Conservation (phyloP, 2,113 vertebrate species). For the Symphodus melops region DNA sequence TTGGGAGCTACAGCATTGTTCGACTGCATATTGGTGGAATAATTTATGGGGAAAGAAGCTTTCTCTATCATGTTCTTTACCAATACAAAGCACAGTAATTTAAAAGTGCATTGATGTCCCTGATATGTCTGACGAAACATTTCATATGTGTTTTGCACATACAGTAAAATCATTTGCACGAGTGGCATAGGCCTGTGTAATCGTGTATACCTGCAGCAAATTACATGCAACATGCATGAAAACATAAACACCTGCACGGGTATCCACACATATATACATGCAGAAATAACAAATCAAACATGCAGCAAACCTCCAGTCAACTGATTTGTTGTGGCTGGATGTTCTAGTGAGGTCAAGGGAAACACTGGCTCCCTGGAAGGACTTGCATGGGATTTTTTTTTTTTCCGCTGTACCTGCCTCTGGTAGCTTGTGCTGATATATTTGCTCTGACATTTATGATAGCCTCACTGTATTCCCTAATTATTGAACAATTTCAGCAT, state of each 20-base stretch:
- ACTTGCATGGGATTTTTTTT: slow-evolving; percentile 43
- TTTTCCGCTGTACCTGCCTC: slow-evolving; percentile 29
- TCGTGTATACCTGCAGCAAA: slow-evolving; percentile 7
- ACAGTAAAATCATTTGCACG: neutral
- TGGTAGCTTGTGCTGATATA: slow-evolving; percentile 67
- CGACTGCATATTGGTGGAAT: slow-evolving; percentile 15
- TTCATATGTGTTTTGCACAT: neutral
- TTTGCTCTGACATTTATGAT: slow-evolving; percentile 66
- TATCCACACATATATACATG: neutral
- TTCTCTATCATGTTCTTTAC: neutral
- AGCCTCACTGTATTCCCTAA: slow-evolving; percentile 70
- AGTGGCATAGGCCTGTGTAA: neutral
- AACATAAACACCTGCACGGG: neutral
- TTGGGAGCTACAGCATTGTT: slow-evolving; percentile 16
- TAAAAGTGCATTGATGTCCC: neutral
- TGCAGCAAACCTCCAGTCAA: slow-evolving; percentile 19
- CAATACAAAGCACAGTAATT: neutral
- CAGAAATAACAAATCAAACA: slow-evolving; percentile 16
- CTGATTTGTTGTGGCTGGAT: slow-evolving; percentile 40
- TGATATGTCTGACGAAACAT: neutral
- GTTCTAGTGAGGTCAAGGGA: slow-evolving; percentile 43
- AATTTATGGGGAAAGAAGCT: neutral
- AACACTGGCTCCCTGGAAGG: slow-evolving; percentile 30
- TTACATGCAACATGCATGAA: neutral
- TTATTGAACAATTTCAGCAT: slow-evolving; percentile 76